phyloP scores from a whole-genome alignment of 2,797 vertebrate species.

The Arrhamphus sclerolepis region DNA sequence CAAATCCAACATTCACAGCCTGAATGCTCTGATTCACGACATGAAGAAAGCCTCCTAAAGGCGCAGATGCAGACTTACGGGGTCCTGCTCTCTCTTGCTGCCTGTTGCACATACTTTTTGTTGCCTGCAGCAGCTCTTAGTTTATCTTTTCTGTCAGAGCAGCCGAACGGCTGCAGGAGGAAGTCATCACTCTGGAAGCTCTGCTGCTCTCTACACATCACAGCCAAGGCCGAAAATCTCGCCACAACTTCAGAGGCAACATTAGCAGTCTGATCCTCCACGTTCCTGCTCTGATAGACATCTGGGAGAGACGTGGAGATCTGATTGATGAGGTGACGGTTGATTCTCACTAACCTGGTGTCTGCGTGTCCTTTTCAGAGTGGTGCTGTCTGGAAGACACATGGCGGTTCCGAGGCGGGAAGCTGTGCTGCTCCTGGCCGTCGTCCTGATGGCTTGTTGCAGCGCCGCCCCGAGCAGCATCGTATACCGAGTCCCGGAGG shows the following conservation, averaged over 20 bases:
- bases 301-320: too few relatives aligned
- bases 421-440: conserved; percentile 46
- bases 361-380: conserved; percentile 59
- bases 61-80: not conserved
- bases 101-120: conserved; percentile 16
- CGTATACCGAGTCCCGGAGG: conserved; percentile 89
- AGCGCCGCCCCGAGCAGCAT: conserved; percentile 63
- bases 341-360: conserved; percentile 12
- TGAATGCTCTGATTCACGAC: too few relatives aligned
- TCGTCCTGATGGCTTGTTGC: conserved; percentile 51
- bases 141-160: conserved; percentile 48
- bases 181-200: conserved; percentile 34
- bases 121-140: conserved; percentile 14
- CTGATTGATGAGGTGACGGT: not conserved
- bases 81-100: conserved; percentile 14
- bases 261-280: not conserved
- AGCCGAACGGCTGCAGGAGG: conserved; percentile 29
- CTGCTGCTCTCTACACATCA: conserved; percentile 12
- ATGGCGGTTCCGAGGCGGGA: conserved; percentile 69
- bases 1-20: too few relatives aligned
- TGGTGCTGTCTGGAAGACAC: conserved; percentile 42
- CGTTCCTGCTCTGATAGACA: not conserved
- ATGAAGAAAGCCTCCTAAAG: not conserved
- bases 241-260: conserved; percentile 2
- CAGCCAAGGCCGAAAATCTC: conserved; percentile 10